Evolutionary conservation across 2,797 vertebrate genomes (phyloP).

Genomic region (Muscicapa comitata): DNA sequence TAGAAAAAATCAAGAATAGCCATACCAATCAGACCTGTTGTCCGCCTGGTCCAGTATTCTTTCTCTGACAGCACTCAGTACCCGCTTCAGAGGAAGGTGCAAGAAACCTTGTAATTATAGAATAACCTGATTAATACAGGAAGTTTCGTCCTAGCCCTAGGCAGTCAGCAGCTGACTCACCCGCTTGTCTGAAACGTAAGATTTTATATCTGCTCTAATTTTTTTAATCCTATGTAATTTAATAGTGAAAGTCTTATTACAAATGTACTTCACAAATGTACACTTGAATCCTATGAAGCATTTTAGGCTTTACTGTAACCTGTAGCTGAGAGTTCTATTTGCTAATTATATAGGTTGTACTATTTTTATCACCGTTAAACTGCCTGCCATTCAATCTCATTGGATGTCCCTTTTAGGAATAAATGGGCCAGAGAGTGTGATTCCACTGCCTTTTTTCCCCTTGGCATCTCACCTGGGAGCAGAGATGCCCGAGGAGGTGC

Average conservation of each 20-base stretch:
- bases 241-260: background rate
- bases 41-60: slow-evolving; percentile 40
- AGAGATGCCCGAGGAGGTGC: fast-evolving
- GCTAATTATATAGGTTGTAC: slow-evolving; percentile 64
- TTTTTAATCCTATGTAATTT: slow-evolving; percentile 1
- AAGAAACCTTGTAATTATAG: slow-evolving; percentile 64
- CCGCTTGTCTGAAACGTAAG: slow-evolving; percentile 32
- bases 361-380: slow-evolving; percentile 60
- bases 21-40: slow-evolving; percentile 63
- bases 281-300: background rate
- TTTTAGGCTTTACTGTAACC: slow-evolving; percentile 27
- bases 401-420: slow-evolving; percentile 51
- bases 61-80: slow-evolving; percentile 15
- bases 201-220: slow-evolving; percentile 44
- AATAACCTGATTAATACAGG: slow-evolving; percentile 69
- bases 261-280: background rate
- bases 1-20: background rate
- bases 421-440: slow-evolving; percentile 37
- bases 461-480: background rate
- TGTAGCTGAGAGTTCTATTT: slow-evolving; percentile 51
- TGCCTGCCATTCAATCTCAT: slow-evolving; percentile 51
- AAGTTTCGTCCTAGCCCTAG: slow-evolving; percentile 65
- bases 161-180: slow-evolving; percentile 67
- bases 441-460: background rate
- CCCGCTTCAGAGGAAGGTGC: slow-evolving; percentile 54